Evolutionary conservation across 2,888 invertebrate species (phyloP), one percentile per base, ranked within the genome.

Genomic region (Epinotia nisella): DNA sequence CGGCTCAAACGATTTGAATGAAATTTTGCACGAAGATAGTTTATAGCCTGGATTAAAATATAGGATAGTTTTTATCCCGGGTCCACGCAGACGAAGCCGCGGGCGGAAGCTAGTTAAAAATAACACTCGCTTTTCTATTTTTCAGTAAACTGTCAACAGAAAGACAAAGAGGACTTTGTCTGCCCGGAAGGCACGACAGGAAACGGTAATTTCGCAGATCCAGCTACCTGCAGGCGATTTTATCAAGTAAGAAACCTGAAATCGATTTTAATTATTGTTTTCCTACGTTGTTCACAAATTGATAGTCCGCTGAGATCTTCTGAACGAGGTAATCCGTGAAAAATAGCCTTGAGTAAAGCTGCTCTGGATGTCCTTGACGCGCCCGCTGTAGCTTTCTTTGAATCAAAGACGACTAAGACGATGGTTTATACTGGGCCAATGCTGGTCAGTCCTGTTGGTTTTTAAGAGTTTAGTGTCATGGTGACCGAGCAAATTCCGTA

Each of bases 161-260:
- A 95, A 79, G 94, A 95, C 76, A 94, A 94, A 29, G 94, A 95
- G 78, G 96, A 97, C 65, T 98, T 96, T 82, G 91, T 93, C 75
- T 98, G 98, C 87, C 98, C 98, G n/a, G 95, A 96, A 87, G 96
- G 96, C 61, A 95, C 95, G 61, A 82, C 81, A 68, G 98, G 96
- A 75, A 98, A 97, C 89, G 98, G 97, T 75, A 98, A 98, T 87
- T 98, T 96, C 85, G 98, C 98, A 21, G 98, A 98, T 92, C 98
- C 98, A 13, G 96, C 95, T 61, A 97, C 97, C 45, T 98, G 98
- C 87, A 95, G 97, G 81, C 94, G 97, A 83, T 98, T 98, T 93
- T 98, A 97, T 92, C 98, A 98, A 95, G 98, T 97, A 92, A 90
- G 84, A 75, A 74, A 78, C 75, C 68, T 75, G 59, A 39, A 64